These are phyloP conservation scores for Strigamia maritima DNA, from an alignment of 2,888 invertebrate genomes.

Conservation along the genomic window DNA sequence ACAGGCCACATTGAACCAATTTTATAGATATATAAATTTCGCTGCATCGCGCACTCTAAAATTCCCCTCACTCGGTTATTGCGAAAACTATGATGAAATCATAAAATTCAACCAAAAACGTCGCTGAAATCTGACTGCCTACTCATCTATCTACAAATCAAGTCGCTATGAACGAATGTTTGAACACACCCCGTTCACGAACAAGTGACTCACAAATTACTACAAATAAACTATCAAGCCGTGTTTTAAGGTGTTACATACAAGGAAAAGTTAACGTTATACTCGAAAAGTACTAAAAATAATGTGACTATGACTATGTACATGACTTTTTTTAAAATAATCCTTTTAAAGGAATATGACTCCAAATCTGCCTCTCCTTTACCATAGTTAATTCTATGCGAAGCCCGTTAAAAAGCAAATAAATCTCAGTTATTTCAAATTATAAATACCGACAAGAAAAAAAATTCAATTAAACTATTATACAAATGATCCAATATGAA, in stretches of 20 bases:
- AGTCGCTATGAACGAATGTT: not conserved
- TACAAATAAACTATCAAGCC: slow-evolving; percentile 25
- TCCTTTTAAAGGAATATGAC: not conserved
- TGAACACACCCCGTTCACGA: slow-evolving; percentile 6
- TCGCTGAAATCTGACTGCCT: not conserved
- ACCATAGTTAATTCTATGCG: slow-evolving; percentile 15
- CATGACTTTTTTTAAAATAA: slow-evolving; percentile 23
- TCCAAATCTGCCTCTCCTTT: slow-evolving; percentile 15
- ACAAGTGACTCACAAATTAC: slow-evolving; percentile 19
- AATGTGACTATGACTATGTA: slow-evolving; percentile 13
- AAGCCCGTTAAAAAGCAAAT: not conserved
- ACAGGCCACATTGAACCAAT: too few relatives aligned
- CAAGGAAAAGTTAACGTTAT: not conserved
- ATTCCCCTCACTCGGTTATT: too few relatives aligned
- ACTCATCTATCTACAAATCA: not conserved
- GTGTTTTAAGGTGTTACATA: not conserved
- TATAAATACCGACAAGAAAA: not conserved
- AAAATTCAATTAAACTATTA: not conserved
- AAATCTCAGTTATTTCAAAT: not conserved
- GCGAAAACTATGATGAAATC: too few relatives aligned
- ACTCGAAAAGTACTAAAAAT: slow-evolving; percentile 8
- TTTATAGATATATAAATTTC: too few relatives aligned
- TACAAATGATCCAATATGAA: slow-evolving; percentile 8
- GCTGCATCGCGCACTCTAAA: too few relatives aligned
- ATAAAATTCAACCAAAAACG: too few relatives aligned